Evolutionary conservation across 2,888 invertebrate genomes (phyloP).

Genomic region (Tolmerus cingulatus): DNA sequence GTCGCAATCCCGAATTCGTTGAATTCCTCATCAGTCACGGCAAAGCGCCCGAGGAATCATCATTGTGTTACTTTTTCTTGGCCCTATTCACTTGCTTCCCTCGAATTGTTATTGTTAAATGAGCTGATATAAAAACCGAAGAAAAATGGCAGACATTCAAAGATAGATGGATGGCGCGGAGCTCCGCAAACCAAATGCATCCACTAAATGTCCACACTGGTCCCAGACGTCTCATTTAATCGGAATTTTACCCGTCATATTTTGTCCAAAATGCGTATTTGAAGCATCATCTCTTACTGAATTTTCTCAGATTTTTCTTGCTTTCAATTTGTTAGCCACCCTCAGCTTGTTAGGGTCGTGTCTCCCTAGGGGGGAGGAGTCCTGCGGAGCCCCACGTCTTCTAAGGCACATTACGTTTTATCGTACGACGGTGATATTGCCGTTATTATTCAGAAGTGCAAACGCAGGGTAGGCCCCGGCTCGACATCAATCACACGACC

Average conservation of each 20-base stretch:
- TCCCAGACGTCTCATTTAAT: not conserved
- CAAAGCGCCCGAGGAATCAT: not conserved
- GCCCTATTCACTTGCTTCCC: conserved; percentile 8
- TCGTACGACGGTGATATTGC: not conserved
- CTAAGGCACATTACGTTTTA: not conserved
- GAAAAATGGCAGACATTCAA: not conserved
- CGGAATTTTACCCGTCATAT: not conserved
- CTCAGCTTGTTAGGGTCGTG: not conserved
- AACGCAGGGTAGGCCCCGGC: not conserved
- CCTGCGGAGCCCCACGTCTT: not conserved
- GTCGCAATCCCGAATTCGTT: not conserved
- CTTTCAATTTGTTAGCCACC: not conserved
- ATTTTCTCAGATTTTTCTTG: not conserved
- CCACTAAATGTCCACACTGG: not conserved
- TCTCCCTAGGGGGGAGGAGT: not conserved
- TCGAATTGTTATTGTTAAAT: conserved; percentile 16
- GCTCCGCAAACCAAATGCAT: not conserved
- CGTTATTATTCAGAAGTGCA: not conserved
- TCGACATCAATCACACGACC: not conserved
- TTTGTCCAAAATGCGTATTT: not conserved
- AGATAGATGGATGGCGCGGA: not conserved
- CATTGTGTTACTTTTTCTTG: not conserved
- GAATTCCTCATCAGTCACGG: conserved; percentile 3
- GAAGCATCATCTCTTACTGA: not conserved
- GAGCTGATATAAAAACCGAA: conserved; percentile 9